phyloP scores from a whole-genome alignment of 2,797 vertebrate genomes.

The Corythornis leucogaster region DNA sequence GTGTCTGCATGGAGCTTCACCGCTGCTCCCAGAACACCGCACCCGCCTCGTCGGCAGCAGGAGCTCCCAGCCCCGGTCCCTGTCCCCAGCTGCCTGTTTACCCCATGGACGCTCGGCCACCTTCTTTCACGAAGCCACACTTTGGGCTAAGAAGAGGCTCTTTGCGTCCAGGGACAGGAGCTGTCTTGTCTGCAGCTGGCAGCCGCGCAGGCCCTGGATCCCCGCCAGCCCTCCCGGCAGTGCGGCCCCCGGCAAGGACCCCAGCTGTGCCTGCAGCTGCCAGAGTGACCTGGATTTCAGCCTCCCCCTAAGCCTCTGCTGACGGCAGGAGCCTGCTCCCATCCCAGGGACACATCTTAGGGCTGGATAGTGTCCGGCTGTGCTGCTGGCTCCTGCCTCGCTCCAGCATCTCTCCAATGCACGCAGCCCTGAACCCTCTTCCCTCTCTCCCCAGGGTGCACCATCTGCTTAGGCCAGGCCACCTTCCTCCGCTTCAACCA shows the following conservation, averaged over 20 bases:
- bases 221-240: not conserved
- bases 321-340: not conserved
- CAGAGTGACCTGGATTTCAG: conserved; percentile 47
- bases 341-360: rapidly evolving
- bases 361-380: not conserved
- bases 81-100: not conserved
- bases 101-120: not conserved
- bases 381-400: rapidly evolving
- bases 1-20: not conserved
- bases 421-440: not conserved
- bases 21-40: not conserved
- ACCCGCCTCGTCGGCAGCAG: not conserved
- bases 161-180: conserved; percentile 12
- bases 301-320: not conserved
- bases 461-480: conserved; percentile 95
- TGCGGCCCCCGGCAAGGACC: not conserved
- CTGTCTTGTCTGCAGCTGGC: conserved; percentile 54
- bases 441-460: conserved; percentile 85
- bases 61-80: rapidly evolving
- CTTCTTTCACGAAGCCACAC: not conserved
- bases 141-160: not conserved
- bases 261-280: conserved; percentile 52
- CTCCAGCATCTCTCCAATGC: rapidly evolving
- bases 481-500: conserved; percentile 96
- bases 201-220: not conserved